phyloP scores from a whole-genome alignment of 2,113 vertebrate species.

The Paedocypris sp. region DNA sequence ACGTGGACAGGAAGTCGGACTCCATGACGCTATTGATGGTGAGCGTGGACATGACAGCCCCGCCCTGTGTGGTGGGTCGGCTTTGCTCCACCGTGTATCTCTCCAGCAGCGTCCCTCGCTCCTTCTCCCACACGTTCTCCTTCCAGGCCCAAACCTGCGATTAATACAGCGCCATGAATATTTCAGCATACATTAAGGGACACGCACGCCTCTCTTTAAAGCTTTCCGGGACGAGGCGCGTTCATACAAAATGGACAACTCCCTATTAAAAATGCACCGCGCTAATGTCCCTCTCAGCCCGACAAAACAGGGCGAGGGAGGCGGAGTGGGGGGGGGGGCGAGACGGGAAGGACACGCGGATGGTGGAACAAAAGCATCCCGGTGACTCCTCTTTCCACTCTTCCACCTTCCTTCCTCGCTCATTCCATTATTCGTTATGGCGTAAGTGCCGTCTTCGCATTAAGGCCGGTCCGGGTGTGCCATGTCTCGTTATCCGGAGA shows the following conservation, averaged over 20 bases:
- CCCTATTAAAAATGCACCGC: slow-evolving; percentile 10
- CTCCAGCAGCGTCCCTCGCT: slow-evolving; percentile 73
- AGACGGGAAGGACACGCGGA: background rate
- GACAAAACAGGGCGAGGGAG: background rate
- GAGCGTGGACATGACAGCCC: slow-evolving; percentile 81
- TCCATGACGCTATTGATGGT: slow-evolving; percentile 94
- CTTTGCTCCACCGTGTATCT: slow-evolving; percentile 87
- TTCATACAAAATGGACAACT: slow-evolving; percentile 9
- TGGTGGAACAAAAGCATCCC: slow-evolving; percentile 5
- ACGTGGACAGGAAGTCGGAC: slow-evolving; percentile 83
- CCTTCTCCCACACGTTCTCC: slow-evolving; percentile 87
- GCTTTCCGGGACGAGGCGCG: no score
- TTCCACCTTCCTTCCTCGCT: background rate
- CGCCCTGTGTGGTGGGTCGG: slow-evolving; percentile 59
- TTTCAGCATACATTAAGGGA: background rate
- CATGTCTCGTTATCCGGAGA: slow-evolving; percentile 53
- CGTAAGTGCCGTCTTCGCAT: slow-evolving; percentile 52
- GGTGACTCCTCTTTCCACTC: background rate
- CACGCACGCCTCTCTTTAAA: no score
- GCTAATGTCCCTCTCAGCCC: slow-evolving; percentile 14
- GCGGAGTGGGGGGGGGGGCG: background rate
- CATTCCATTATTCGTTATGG: slow-evolving; percentile 49
- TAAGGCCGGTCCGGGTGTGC: slow-evolving; percentile 51
- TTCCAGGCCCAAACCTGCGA: slow-evolving; percentile 93
- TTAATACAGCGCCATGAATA: background rate